phyloP scores from a whole-genome alignment of 2,888 invertebrate species.

The Cistogaster globosa region DNA sequence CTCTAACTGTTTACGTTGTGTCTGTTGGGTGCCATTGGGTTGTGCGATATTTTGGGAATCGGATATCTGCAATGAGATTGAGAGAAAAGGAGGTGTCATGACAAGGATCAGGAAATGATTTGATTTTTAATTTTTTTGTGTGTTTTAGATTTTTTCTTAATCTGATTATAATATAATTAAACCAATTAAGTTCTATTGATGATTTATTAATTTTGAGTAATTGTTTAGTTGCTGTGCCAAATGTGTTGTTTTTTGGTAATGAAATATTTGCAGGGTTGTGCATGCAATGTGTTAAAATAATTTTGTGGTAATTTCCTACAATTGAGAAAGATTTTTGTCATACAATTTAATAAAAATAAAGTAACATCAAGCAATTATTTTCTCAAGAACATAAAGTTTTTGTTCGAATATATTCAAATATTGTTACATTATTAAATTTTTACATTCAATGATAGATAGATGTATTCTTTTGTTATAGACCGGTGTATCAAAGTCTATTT shows the following conservation, averaged over 20 bases:
- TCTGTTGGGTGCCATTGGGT: conserved; percentile 82
- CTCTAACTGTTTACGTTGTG: conserved; percentile 85
- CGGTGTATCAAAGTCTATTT: too few species aligned
- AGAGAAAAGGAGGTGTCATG: conserved; percentile 64
- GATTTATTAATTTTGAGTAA: neutral
- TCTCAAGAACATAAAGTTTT: too few species aligned
- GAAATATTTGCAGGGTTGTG: neutral
- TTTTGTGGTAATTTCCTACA: neutral
- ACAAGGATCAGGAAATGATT: conserved; percentile 71
- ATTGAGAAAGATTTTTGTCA: too few species aligned
- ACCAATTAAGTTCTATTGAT: conserved; percentile 28
- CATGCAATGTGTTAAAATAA: neutral
- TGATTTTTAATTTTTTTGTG: conserved; percentile 4
- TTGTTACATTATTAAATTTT: too few species aligned
- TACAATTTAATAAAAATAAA: neutral
- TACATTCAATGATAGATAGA: too few species aligned
- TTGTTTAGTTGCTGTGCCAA: conserved; percentile 11
- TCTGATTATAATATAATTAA: conserved; percentile 4
- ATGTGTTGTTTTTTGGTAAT: neutral
- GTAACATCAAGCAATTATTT: too few species aligned
- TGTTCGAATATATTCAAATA: too few species aligned
- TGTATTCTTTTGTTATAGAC: too few species aligned
- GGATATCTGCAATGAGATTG: conserved; percentile 80
- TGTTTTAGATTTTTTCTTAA: neutral
- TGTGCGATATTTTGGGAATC: conserved; percentile 83